These are phyloP conservation scores for Ricordea florida DNA, from an alignment of 92 coral and sea anemone species.

Conservation along the genomic window DNA sequence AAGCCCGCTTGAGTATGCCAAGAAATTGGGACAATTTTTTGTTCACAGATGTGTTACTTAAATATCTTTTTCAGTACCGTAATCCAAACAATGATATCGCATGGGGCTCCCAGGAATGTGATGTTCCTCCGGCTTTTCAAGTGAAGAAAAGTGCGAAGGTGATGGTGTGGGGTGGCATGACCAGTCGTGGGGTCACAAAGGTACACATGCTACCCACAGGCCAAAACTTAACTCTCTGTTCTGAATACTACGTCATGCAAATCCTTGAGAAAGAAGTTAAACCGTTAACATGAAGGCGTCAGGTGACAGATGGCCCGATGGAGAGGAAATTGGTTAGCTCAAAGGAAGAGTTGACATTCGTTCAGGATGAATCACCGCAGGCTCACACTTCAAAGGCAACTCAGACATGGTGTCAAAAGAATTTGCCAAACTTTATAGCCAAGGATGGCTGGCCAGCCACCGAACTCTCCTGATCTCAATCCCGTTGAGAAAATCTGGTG, in stretches of 20 bases:
- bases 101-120: constrained; percentile 1
- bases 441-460: no score
- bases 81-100: not conserved
- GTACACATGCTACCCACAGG: constrained; percentile 1
- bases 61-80: not conserved
- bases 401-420: not conserved
- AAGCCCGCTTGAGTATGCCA: not conserved
- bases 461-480: not conserved
- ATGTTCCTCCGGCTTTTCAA: not conserved
- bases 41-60: not conserved
- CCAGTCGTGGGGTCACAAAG: constrained; percentile 7
- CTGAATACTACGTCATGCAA: not conserved
- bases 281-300: not conserved
- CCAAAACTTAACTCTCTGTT: not conserved
- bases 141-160: constrained; percentile 6
- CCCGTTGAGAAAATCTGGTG: not conserved
- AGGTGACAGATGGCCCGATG: not conserved
- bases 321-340: not conserved
- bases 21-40: not conserved
- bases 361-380: constrained; percentile 3
- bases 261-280: no score
- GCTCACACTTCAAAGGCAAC: not conserved
- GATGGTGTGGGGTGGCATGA: constrained; percentile 13
- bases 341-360: not conserved
- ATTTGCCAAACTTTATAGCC: not conserved